Evolutionary conservation across 2,888 invertebrate genomes (phyloP).

Genomic region (Carterocephalus palaemon): DNA sequence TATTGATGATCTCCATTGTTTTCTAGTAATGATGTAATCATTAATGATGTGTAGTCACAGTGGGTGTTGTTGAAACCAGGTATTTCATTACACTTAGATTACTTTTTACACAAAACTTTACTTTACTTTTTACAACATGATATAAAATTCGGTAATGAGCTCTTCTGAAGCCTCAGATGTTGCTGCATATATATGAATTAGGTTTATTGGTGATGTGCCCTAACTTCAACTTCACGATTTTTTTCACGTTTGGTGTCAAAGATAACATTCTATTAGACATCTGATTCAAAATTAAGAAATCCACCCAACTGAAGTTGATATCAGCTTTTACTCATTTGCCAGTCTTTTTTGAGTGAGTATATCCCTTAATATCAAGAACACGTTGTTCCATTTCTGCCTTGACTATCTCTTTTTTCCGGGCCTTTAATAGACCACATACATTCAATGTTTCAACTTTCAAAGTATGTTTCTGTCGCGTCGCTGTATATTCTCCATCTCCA

Average conservation of each 20-base stretch:
- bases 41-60: background rate
- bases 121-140: background rate
- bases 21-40: background rate
- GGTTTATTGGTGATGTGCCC: background rate
- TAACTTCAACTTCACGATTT: background rate
- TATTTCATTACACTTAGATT: background rate
- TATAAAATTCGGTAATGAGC: background rate
- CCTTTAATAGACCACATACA: background rate
- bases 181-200: constrained; percentile 3
- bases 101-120: background rate
- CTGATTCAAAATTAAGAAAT: constrained; percentile 1
- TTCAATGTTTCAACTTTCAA: constrained; percentile 1
- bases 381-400: background rate
- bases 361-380: constrained; percentile 1
- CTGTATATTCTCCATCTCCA: background rate
- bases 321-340: background rate
- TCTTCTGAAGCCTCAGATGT: background rate
- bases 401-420: constrained; percentile 1
- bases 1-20: constrained; percentile 11
- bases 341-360: background rate
- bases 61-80: constrained; percentile 2
- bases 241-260: background rate
- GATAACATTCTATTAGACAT: background rate
- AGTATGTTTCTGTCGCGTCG: background rate
- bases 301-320: constrained; percentile 3